Evolutionary conservation across 2,888 invertebrate species (phyloP).

Genomic region (Drosophila anomelani): DNA sequence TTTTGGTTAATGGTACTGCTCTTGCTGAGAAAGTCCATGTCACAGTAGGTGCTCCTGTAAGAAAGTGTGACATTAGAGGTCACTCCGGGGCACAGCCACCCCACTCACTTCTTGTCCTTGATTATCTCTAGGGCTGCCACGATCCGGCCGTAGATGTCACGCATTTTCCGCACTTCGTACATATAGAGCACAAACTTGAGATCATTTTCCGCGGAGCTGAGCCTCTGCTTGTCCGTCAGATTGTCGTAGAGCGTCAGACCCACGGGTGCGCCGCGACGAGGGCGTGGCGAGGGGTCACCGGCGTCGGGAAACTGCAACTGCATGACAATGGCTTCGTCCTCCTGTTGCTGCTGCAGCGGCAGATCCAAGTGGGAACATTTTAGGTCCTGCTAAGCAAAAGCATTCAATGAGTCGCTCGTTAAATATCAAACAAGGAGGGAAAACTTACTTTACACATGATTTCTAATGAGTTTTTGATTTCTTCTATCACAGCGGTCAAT

Average conservation of each 20-base stretch:
- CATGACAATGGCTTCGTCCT: constrained; percentile 69
- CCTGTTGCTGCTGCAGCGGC: constrained; percentile 67
- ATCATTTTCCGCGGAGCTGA: constrained; percentile 79
- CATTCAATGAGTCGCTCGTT: too few relatives aligned
- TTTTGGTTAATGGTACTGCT: constrained; percentile 87
- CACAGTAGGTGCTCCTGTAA: constrained; percentile 86
- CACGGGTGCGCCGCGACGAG: constrained; percentile 71
- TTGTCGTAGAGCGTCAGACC: constrained; percentile 72
- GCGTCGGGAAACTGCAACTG: constrained; percentile 64
- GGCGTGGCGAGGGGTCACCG: constrained; percentile 63
- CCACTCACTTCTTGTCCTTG: constrained; percentile 79
- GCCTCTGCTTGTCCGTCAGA: constrained; percentile 69
- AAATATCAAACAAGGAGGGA: not conserved
- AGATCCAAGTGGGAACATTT: constrained; percentile 81
- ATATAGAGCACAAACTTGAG: constrained; percentile 83
- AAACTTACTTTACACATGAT: constrained; percentile 86
- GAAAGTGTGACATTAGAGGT: not conserved
- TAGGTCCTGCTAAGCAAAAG: constrained; percentile 64
- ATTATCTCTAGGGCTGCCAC: constrained; percentile 80
- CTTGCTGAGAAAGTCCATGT: constrained; percentile 87
- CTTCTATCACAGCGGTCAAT: constrained; percentile 86
- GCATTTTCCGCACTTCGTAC: constrained; percentile 83
- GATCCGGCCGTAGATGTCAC: constrained; percentile 83
- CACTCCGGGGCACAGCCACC: not conserved
- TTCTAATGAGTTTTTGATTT: constrained; percentile 87